Conservation (phyloP, 30 jellyfish, hydroid and myxozoan genomes). For the Hydractinia symbiolongicarpus region DNA sequence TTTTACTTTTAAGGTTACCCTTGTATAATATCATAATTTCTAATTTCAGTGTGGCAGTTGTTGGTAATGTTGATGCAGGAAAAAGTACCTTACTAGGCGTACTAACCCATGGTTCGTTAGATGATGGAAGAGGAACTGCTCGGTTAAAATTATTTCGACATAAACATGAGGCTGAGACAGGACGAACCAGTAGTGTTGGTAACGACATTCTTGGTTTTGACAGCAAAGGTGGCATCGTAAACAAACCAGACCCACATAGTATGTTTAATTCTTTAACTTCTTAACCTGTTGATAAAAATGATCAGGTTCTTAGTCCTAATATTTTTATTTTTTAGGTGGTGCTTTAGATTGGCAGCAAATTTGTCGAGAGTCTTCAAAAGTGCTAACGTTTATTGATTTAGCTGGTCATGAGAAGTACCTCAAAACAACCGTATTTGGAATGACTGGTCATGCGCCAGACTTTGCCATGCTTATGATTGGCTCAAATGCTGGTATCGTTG, state of each 20-base stretch:
- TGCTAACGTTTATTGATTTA: slow-evolving; percentile 81
- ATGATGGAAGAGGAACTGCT: slow-evolving; percentile 98
- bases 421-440: slow-evolving; percentile 96
- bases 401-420: slow-evolving; percentile 98
- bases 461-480: slow-evolving; percentile 95
- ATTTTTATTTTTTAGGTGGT: slow-evolving; percentile 50
- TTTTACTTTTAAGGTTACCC: neutral
- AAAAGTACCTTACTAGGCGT: slow-evolving; percentile 92
- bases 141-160: slow-evolving; percentile 77
- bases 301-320: no score
- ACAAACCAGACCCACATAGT: slow-evolving; percentile 92
- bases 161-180: slow-evolving; percentile 92
- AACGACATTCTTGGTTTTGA: slow-evolving; percentile 84
- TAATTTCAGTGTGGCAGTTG: slow-evolving; percentile 82
- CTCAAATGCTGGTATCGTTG: slow-evolving; percentile 98
- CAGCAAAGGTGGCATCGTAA: slow-evolving; percentile 82
- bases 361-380: slow-evolving; percentile 88
- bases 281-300: neutral
- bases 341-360: slow-evolving; percentile 88
- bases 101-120: slow-evolving; percentile 74
- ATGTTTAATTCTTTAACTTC: slow-evolving; percentile 3
- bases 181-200: slow-evolving; percentile 98
- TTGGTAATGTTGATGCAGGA: slow-evolving; percentile 98
- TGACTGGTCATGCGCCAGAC: slow-evolving; percentile 97
- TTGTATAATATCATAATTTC: no score